Percentiles rank a stretch among this genome's conserved stretches.
Conservation (phyloP, 2,113 vertebrate genomes). For the Engystomops pustulosus region DNA sequence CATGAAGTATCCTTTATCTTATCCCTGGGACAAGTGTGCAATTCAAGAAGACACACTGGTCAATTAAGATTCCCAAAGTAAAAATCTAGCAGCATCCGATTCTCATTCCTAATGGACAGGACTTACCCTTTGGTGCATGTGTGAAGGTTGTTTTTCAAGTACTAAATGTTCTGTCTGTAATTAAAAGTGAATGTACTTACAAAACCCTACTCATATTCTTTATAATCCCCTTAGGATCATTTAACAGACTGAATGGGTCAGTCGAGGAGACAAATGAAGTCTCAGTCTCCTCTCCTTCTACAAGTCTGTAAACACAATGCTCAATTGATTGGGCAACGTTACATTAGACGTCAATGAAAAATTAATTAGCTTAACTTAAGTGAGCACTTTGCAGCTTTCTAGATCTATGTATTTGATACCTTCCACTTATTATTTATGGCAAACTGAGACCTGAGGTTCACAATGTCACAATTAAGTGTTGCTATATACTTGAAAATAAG, state of each 20-base stretch:
- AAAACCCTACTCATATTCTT: slow-evolving; percentile 72
- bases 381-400: slow-evolving; percentile 73
- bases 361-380: slow-evolving; percentile 82
- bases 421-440: slow-evolving; percentile 71
- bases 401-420: slow-evolving; percentile 76
- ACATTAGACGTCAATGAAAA: slow-evolving; percentile 83
- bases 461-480: slow-evolving; percentile 27
- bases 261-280: slow-evolving; percentile 75
- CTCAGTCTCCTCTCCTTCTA: slow-evolving; percentile 70
- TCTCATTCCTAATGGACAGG: slow-evolving; percentile 59
- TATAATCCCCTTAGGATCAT: slow-evolving; percentile 73
- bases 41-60: slow-evolving; percentile 52
- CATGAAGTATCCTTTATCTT: slow-evolving; percentile 27
- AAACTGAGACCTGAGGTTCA: slow-evolving; percentile 63
- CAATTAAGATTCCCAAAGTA: slow-evolving; percentile 48
- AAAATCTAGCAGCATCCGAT: neutral
- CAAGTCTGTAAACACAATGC: slow-evolving; percentile 81
- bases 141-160: slow-evolving; percentile 63
- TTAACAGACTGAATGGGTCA: slow-evolving; percentile 77
- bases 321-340: slow-evolving; percentile 82
- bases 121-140: slow-evolving; percentile 64
- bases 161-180: slow-evolving; percentile 73
- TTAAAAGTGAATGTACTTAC: slow-evolving; percentile 79
- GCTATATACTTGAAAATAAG: too few species aligned
- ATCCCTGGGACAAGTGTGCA: slow-evolving; percentile 8